Base-by-base conservation (phyloP, 92 coral and sea anemone species). In the Palythoa grandiflora region DNA sequence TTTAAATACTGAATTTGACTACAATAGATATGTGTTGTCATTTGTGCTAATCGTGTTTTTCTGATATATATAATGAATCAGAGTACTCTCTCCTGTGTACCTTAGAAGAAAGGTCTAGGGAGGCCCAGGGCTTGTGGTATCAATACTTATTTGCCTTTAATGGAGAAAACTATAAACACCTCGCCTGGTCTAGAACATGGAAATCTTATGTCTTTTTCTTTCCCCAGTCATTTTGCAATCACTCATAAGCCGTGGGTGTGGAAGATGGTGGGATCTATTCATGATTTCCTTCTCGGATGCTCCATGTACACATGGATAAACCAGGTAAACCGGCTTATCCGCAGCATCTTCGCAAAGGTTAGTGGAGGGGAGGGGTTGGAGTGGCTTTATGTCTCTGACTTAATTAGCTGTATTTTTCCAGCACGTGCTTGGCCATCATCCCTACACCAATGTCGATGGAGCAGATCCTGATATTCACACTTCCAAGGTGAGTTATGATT, bases 401-500 rank as follows among this genome's bases (percentile, higher is more conserved):
- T 11, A 12, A 12, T 47, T 20, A 19, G 39, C 11, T 39, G 68
- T 39, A 16, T 61, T 57, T 73, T 85, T 13, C 36, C 70, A 94
- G 98, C 98, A 94, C 83, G 87, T 81, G 2, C 90, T 95, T 68
- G 98, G 98, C 20, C 98, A 94, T 80, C 98, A 94, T 61, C 96
- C 96, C 0, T 94, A 94, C 79, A 94, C 98, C 59, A 94, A 94
- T 70, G 89, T 94, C n/a, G 98, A 94, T 71, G 95, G 94, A 9
- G 88, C 92, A 38, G 98, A 94, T 85, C 98, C 98, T 38, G 98
- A 94, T 80, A 94, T 94, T 80, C 84, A 90, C n/a, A 94, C 98
- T 35, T 39, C 94, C 17, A 90, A 93, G 65, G 98, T 94, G 74
- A 60, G 72, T 28, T 35, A 1, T 20, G 20, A 11, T 37, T 36